Evolutionary conservation across 2,888 invertebrate genomes (phyloP).

Genomic region (Gisinianus flammeolus): DNA sequence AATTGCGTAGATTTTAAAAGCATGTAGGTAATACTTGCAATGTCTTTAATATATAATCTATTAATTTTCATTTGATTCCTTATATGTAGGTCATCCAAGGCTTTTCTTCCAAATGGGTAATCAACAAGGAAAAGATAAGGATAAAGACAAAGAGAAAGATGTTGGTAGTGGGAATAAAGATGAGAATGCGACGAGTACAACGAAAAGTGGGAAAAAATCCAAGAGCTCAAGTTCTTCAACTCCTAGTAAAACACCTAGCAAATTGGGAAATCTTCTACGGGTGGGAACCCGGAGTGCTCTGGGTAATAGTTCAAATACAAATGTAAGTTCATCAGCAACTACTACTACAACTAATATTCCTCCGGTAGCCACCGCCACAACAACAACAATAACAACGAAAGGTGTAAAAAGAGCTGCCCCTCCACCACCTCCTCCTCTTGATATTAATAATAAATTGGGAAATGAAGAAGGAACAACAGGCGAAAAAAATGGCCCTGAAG

Average conservation of each 20-base stretch:
- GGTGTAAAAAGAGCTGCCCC: conserved; percentile 40
- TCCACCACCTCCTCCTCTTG: conserved; percentile 28
- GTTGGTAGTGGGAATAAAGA: not conserved
- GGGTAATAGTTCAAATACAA: not conserved
- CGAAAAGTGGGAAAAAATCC: conserved; percentile 26
- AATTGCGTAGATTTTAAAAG: too few relatives aligned
- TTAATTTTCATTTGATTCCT: too few relatives aligned
- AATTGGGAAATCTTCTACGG: conserved; percentile 31
- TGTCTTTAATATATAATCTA: too few relatives aligned
- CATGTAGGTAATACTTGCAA: too few relatives aligned
- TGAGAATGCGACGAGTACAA: conserved; percentile 4
- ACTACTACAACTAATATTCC: conserved; percentile 7
- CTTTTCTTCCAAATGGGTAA: conserved; percentile 50
- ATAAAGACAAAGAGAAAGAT: conserved; percentile 22
- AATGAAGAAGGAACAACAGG: not conserved
- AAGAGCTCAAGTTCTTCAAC: conserved; percentile 15
- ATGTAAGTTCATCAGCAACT: not conserved
- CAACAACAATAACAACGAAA: conserved; percentile 24
- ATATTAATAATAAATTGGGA: conserved; percentile 7
- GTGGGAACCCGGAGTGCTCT: conserved; percentile 27
- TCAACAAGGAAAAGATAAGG: conserved; percentile 50
- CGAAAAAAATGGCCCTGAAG: conserved; percentile 32
- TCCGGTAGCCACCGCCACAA: not conserved
- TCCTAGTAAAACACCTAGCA: conserved; percentile 9
- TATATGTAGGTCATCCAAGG: conserved; percentile 31